These are phyloP conservation scores for Halichoerus grypus DNA, from an alignment of 2,113 vertebrate genomes.

Conservation along the genomic window DNA sequence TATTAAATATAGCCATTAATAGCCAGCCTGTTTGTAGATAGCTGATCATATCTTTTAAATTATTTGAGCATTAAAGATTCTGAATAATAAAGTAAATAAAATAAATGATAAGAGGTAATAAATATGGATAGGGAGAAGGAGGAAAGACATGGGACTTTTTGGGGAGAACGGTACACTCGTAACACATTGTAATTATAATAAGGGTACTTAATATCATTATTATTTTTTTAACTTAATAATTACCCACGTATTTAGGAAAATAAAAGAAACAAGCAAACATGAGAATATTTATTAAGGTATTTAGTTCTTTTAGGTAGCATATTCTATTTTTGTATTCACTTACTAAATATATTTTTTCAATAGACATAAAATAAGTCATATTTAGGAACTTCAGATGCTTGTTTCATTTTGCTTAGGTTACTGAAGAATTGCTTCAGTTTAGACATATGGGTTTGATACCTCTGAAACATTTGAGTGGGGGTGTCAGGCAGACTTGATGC, in stretches of 20 bases:
- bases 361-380: not conserved
- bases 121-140: not conserved
- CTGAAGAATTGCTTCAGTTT: not conserved
- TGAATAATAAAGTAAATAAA: conserved; percentile 26
- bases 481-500: not conserved
- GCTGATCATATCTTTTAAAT: not conserved
- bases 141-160: not conserved
- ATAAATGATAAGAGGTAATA: not conserved
- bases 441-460: not conserved
- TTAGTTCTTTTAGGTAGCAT: not conserved
- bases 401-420: not conserved
- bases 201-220: not conserved
- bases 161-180: not conserved
- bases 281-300: not conserved
- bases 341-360: not conserved
- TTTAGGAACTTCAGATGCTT: not conserved
- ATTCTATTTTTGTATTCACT: not conserved
- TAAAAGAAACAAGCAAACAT: not conserved
- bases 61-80: not conserved
- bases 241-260: not conserved
- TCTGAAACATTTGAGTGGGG: not conserved
- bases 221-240: not conserved
- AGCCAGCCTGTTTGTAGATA: conserved; percentile 58
- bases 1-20: conserved; percentile 76
- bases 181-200: not conserved